phyloP scores from a whole-genome alignment of 1,140 invertebrate genomes.

The Episyrphus balteatus region DNA sequence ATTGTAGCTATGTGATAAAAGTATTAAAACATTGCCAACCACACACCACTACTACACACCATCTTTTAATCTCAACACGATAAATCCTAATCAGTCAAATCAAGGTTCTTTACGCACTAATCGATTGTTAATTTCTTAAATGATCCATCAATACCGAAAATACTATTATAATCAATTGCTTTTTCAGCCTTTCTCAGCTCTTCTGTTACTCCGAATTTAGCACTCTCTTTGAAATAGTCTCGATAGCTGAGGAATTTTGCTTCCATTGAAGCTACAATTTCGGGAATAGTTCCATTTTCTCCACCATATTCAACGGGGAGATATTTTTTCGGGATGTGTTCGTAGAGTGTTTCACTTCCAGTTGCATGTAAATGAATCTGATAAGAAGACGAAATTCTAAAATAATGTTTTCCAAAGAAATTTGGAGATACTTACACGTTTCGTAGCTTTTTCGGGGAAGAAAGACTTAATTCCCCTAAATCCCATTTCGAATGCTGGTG shows the following conservation, averaged over 20 bases:
- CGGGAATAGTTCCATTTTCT: slow-evolving; percentile 34
- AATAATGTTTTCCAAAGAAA: neutral
- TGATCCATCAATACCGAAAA: slow-evolving; percentile 47
- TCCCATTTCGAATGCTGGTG: slow-evolving; percentile 38
- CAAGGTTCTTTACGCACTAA: slow-evolving; percentile 2
- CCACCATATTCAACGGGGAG: slow-evolving; percentile 48
- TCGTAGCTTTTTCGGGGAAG: slow-evolving; percentile 27
- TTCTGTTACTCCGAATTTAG: slow-evolving; percentile 43
- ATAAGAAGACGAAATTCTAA: neutral
- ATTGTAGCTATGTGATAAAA: no score
- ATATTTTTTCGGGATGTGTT: slow-evolving; percentile 38
- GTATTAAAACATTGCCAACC: no score
- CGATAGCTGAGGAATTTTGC: slow-evolving; percentile 37
- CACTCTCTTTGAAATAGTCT: slow-evolving; percentile 40
- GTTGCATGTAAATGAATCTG: slow-evolving; percentile 27
- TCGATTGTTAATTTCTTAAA: slow-evolving; percentile 38
- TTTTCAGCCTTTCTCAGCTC: slow-evolving; percentile 39
- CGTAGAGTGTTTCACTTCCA: slow-evolving; percentile 29
- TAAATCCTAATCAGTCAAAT: neutral
- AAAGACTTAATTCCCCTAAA: slow-evolving; percentile 39
- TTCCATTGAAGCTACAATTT: slow-evolving; percentile 42
- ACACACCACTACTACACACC: no score
- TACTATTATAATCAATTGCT: slow-evolving; percentile 36
- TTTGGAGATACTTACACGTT: slow-evolving; percentile 11
- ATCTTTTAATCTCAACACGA: no score